Evolutionary conservation across 92 coral and sea anemone genomes (phyloP).

Genomic region (Epizoanthus fatuus): DNA sequence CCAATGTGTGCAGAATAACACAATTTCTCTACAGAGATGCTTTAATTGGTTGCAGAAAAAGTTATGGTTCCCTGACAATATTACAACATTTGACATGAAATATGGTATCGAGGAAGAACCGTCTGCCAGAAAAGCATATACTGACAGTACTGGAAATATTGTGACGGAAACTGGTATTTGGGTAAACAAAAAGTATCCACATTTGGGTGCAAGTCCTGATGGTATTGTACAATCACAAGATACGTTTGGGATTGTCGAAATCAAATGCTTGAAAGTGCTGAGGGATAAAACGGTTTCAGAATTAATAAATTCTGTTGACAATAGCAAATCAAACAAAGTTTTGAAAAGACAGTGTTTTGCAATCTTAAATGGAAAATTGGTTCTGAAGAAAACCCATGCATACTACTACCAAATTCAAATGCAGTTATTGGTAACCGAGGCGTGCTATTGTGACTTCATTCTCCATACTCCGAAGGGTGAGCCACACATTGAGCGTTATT

Average conservation of each 20-base stretch:
- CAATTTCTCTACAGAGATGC: too few species aligned
- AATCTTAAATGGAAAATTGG: conserved; percentile 6
- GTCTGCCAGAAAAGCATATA: too few species aligned
- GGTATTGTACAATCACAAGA: conserved; percentile 15
- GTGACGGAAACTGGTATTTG: not conserved
- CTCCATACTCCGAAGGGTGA: conserved; percentile 7
- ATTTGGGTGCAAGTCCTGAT: conserved; percentile 29
- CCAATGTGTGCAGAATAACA: too few species aligned
- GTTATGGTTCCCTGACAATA: too few species aligned
- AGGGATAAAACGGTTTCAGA: conserved; percentile 35
- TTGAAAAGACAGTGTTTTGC: conserved; percentile 6
- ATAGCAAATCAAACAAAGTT: conserved; percentile 23
- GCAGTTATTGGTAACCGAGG: not conserved
- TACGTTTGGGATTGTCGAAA: conserved; percentile 37
- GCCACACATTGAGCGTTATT: not conserved
- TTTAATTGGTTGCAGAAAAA: too few species aligned
- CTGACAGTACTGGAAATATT: not conserved
- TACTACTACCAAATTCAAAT: too few species aligned
- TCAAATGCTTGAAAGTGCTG: conserved; percentile 34
- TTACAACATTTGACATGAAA: too few species aligned
- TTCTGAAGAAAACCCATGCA: conserved; percentile 7
- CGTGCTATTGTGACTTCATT: not conserved
- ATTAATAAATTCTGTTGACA: conserved; percentile 41
- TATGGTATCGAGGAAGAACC: too few species aligned
- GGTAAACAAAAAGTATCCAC: not conserved